Conservation (phyloP, 1,140 invertebrate species). For the Pseudobourletiella spinata region DNA sequence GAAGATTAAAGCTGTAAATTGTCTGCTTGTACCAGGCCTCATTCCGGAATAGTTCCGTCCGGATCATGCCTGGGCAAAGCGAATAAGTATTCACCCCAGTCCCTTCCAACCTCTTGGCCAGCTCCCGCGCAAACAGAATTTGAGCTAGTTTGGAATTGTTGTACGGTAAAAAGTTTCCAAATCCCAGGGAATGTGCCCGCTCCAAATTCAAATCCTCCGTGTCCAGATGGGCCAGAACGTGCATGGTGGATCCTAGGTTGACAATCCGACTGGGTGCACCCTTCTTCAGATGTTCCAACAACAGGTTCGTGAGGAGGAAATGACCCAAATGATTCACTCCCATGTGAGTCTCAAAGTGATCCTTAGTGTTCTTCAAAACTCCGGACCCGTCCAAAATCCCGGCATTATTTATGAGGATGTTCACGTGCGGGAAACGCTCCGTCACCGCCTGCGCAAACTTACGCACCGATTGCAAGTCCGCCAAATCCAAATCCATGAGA, state of each 20-base stretch:
- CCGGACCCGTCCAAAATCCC: slow-evolving; percentile 7
- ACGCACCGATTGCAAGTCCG: slow-evolving; percentile 5
- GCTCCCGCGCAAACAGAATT: slow-evolving; percentile 38
- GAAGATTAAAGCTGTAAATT: slow-evolving; percentile 17
- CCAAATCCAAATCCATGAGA: slow-evolving; percentile 9
- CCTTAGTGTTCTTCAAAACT: slow-evolving; percentile 41
- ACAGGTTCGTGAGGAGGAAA: too few species aligned
- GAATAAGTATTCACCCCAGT: slow-evolving; percentile 25
- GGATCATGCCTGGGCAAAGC: slow-evolving; percentile 42
- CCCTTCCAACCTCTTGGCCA: slow-evolving; percentile 37
- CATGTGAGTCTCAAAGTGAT: slow-evolving; percentile 74
- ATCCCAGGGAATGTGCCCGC: slow-evolving; percentile 17
- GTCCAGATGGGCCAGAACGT: slow-evolving; percentile 30
- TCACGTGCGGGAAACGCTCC: slow-evolving; percentile 8
- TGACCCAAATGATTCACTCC: too few species aligned
- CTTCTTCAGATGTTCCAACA: slow-evolving; percentile 57
- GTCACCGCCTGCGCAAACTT: slow-evolving; percentile 2
- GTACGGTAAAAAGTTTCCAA: slow-evolving; percentile 42
- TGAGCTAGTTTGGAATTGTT: slow-evolving; percentile 42
- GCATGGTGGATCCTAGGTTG: slow-evolving; percentile 7
- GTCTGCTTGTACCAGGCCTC: slow-evolving; percentile 16
- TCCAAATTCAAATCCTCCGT: slow-evolving; percentile 43
- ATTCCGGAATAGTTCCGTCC: slow-evolving; percentile 44
- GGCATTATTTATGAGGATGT: too few species aligned
- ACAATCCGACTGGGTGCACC: slow-evolving; percentile 49